These are phyloP conservation scores for Nasonia oneida DNA, from an alignment of 2,888 invertebrate species.

Conservation along the genomic window DNA sequence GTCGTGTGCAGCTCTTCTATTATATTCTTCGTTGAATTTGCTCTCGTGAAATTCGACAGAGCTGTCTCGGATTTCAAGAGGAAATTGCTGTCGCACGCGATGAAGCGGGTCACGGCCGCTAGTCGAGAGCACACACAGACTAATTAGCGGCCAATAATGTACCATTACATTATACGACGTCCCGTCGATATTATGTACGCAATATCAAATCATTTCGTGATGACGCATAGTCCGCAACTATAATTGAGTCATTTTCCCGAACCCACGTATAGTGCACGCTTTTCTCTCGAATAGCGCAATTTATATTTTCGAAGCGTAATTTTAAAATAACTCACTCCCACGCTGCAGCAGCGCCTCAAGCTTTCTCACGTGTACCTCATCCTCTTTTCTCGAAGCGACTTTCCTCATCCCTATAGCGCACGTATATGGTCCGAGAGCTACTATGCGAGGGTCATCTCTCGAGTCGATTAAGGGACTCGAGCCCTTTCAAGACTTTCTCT, in stretches of 20 bases:
- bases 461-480: constrained; percentile 36
- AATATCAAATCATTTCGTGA: background rate
- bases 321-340: background rate
- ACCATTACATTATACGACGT: background rate
- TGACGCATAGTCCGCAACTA: background rate
- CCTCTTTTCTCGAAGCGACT: constrained; percentile 8
- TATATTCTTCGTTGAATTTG: too few species aligned
- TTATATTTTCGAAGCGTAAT: constrained; percentile 8
- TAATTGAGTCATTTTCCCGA: too few species aligned
- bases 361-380: background rate
- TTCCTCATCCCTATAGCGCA: background rate
- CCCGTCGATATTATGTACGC: background rate
- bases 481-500: constrained; percentile 24
- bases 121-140: background rate
- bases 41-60: too few species aligned
- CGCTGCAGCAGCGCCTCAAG: background rate
- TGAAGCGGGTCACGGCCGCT: background rate
- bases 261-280: too few species aligned
- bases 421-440: background rate
- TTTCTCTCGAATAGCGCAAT: background rate
- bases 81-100: background rate
- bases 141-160: background rate
- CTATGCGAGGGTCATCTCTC: background rate
- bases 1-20: too few species aligned
- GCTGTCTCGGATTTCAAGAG: background rate